Base-by-base conservation (phyloP, 2,888 invertebrate species). In the Meteorus cinctellus region DNA sequence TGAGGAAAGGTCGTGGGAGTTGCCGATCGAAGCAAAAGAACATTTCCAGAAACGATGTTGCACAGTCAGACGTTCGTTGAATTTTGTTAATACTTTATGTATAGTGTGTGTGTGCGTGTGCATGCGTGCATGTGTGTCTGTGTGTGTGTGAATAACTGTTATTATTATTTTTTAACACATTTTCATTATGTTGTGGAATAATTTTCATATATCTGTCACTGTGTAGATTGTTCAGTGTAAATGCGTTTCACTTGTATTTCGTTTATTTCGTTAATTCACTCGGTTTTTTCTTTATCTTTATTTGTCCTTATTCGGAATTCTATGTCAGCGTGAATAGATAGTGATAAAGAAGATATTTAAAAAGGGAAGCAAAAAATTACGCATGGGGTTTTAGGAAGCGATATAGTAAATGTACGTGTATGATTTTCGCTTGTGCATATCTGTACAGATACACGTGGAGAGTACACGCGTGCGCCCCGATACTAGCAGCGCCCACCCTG, bases 1-100 rank as follows among this genome's bases (percentile, higher is more conserved):
- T 78, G 73, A 78, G 79, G 73, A 74, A 62, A 78, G 81, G 66
- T 82, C 80, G 81, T 80, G 76, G 77, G 76, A 77, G 77, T 74
- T 74, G 82, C 79, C 79, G 81, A 77, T 80, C 82, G 76, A 72
- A 84, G 81, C 84, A 81, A 82, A 82, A 83, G 84, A 83, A 82
- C 82, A 86, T 87, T 83, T 85, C 84, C 83, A 77, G 60, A 81
- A 81, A 85, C 81, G 81, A 81, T 83, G 79, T 80, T 83, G 83
- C 83, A 85, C 86, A 83, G 82, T 81, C 82, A 77, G 77, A 70
- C 73, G 70, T 78, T 74, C 67, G 60, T 67, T 45, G 29, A 31
- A 62, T 27, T 36, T 16, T 59, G 19, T 55, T 55, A 24, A 55
- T 19, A 19, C 55, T 55, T 6, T 4, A 55, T 55, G 6, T 55